Percentiles rank a stretch among this genome's conserved stretches.
phyloP scores from a whole-genome alignment of 2,888 invertebrate genomes.

The Fragum fragum region DNA sequence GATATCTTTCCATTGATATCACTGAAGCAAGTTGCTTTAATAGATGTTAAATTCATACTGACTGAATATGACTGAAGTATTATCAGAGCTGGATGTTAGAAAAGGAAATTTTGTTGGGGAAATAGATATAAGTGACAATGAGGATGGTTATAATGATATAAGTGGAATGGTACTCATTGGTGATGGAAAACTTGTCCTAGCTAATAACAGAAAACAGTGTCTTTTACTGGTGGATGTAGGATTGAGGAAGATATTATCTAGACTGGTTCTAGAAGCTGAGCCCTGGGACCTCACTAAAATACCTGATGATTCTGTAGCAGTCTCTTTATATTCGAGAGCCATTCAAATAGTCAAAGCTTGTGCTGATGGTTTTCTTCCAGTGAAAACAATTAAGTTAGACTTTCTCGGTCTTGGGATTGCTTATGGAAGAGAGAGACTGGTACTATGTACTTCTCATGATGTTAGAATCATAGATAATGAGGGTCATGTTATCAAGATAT shows the following conservation, averaged over 20 bases:
- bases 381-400: not conserved
- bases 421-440: conserved; percentile 3
- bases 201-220: not conserved
- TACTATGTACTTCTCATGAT: not conserved
- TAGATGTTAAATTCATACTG: too few relatives aligned
- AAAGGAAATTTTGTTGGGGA: not conserved
- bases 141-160: not conserved
- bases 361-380: not conserved
- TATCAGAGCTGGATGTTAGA: not conserved
- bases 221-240: not conserved
- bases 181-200: not conserved
- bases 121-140: conserved; percentile 4
- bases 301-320: not conserved
- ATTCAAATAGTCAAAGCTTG: not conserved
- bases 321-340: not conserved
- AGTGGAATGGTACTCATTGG: not conserved
- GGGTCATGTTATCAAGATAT: not conserved
- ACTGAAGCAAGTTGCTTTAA: too few relatives aligned
- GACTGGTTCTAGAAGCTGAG: not conserved
- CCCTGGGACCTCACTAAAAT: conserved; percentile 2
- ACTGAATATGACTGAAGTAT: not conserved
- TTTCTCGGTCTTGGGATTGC: not conserved
- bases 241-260: not conserved
- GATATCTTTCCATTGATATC: too few relatives aligned
- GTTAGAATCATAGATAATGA: not conserved